These are phyloP conservation scores for Apeltes quadracus DNA, from an alignment of 2,113 vertebrate genomes.

Conservation along the genomic window DNA sequence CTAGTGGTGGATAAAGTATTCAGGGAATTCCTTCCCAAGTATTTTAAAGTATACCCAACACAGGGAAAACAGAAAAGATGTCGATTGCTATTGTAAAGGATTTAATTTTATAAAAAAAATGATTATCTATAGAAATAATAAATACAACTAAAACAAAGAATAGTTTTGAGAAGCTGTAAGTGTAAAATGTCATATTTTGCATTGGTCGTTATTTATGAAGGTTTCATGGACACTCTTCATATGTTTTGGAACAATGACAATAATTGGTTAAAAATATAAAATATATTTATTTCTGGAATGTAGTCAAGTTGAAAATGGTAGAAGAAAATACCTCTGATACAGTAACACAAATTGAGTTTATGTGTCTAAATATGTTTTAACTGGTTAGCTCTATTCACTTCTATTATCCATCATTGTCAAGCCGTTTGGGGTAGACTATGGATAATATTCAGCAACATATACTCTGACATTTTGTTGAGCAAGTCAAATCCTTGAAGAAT, in stretches of 20 bases:
- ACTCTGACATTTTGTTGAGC: not conserved
- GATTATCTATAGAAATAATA: not conserved
- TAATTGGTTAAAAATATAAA: not conserved
- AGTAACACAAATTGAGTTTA: too few species aligned
- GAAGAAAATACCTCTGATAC: not conserved
- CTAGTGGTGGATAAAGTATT: too few species aligned
- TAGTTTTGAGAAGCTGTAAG: not conserved
- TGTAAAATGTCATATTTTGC: not conserved
- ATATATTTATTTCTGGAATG: not conserved
- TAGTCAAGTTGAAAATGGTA: not conserved
- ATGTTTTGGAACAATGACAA: not conserved
- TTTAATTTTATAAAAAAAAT: not conserved
- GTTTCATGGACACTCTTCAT: not conserved
- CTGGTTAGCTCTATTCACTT: not conserved
- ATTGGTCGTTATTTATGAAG: not conserved
- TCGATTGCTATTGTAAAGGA: not conserved
- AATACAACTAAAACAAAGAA: not conserved
- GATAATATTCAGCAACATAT: not conserved
- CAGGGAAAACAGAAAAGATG: not conserved
- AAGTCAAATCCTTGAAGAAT: not conserved
- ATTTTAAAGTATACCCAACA: not conserved
- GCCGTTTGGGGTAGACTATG: not conserved
- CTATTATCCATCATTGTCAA: not conserved
- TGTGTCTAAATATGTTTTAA: too few species aligned
- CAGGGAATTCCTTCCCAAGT: too few species aligned